phyloP scores from a whole-genome alignment of 2,888 invertebrate genomes.

The Spodoptera picta region DNA sequence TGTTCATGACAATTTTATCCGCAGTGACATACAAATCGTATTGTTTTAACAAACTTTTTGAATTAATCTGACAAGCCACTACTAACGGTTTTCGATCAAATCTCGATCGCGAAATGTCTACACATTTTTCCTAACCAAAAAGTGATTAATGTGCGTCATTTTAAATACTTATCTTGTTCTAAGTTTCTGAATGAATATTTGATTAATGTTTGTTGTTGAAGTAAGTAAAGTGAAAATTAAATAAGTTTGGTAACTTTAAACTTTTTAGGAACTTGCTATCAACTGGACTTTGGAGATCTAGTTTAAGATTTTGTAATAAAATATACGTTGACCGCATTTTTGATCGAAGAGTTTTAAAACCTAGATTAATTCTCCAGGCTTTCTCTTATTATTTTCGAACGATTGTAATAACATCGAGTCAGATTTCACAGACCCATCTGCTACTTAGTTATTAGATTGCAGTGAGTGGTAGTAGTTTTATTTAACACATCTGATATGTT shows the following conservation, averaged over 20 bases:
- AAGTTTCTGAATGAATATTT: conserved; percentile 16
- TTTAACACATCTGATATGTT: no score
- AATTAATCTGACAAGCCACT: conserved; percentile 37
- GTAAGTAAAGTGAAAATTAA: conserved; percentile 30
- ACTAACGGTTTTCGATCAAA: conserved; percentile 46
- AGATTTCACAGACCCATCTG: no score
- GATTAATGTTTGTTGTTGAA: conserved; percentile 22
- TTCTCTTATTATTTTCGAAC: no score
- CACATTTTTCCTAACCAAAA: background rate
- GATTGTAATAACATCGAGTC: no score
- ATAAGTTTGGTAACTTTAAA: conserved; percentile 11
- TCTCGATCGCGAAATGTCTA: conserved; percentile 1
- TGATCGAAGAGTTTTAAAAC: no score
- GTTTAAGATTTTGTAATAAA: no score
- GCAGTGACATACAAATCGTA: conserved; percentile 62
- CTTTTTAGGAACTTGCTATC: conserved; percentile 19
- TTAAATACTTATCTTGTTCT: conserved; percentile 20
- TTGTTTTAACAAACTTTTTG: conserved; percentile 60
- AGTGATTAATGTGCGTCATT: conserved; percentile 20
- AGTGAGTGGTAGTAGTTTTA: no score
- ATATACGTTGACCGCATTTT: no score
- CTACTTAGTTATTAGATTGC: no score
- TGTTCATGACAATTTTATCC: conserved; percentile 21
- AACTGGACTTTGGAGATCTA: background rate
- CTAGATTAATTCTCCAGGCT: no score